Percentiles rank a stretch among this genome's conserved stretches.
Conservation (phyloP, 2,113 vertebrate species). For the Columbina picui region DNA sequence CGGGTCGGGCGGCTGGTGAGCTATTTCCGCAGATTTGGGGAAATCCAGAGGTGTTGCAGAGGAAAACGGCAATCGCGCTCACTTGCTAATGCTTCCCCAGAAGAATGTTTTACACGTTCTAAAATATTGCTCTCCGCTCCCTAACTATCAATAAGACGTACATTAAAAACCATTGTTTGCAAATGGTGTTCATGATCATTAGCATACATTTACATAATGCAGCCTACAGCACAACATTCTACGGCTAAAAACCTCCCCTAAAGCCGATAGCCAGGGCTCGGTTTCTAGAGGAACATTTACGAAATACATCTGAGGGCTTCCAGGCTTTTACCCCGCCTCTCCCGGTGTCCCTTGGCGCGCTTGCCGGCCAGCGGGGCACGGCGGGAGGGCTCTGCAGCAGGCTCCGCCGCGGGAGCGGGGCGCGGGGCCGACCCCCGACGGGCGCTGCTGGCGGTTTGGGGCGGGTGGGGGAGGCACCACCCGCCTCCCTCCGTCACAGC, state of each 20-base stretch:
- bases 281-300: background rate
- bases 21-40: background rate
- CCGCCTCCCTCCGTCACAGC: background rate
- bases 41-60: background rate
- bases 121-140: slow-evolving; percentile 14
- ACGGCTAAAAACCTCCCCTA: background rate
- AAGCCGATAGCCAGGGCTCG: background rate
- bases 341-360: background rate
- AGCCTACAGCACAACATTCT: background rate
- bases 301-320: background rate
- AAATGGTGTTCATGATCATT: slow-evolving; percentile 46
- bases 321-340: background rate
- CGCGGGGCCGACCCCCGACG: background rate
- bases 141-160: slow-evolving; percentile 59
- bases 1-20: fast-evolving
- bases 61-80: background rate
- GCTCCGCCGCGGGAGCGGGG: background rate
- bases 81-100: background rate
- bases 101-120: background rate
- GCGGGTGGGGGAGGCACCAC: no score
- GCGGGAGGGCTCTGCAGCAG: background rate
- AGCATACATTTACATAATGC: slow-evolving; percentile 71
- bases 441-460: background rate
- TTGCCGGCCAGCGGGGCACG: background rate
- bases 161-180: slow-evolving; percentile 61